A percentile compares a stretch with the other conserved stretches of the same genome.
phyloP scores from a whole-genome alignment of 2,797 vertebrate genomes.

The Danio kyathit region DNA sequence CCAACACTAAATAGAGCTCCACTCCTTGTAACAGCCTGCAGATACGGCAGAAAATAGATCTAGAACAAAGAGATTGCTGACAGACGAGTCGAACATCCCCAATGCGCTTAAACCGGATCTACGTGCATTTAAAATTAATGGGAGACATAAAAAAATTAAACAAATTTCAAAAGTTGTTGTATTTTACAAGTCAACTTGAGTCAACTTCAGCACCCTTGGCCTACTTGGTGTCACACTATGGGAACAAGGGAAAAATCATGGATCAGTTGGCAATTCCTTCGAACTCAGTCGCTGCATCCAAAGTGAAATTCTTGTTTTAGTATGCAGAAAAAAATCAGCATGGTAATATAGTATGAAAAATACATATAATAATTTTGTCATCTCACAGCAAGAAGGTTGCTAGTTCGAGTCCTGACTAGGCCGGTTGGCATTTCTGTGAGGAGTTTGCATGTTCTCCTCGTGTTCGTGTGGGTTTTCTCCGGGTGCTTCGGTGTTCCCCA shows the following conservation, averaged over 20 bases:
- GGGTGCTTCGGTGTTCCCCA: too few relatives aligned
- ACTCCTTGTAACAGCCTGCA: slow-evolving; percentile 37
- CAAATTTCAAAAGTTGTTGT: background rate
- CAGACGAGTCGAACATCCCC: slow-evolving; percentile 21
- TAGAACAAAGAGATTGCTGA: slow-evolving; percentile 27
- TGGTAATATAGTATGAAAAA: too few relatives aligned
- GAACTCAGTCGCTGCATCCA: background rate
- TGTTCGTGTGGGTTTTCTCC: too few relatives aligned
- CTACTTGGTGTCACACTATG: background rate
- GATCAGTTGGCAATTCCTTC: background rate
- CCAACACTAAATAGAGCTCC: slow-evolving; percentile 46
- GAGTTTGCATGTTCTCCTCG: too few relatives aligned
- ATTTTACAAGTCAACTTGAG: background rate
- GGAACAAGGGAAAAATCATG: background rate
- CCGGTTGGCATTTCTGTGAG: too few relatives aligned
- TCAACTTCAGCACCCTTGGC: background rate
- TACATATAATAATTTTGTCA: too few relatives aligned
- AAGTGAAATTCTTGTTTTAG: too few relatives aligned
- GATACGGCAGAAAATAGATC: slow-evolving; percentile 37
- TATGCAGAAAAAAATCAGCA: too few relatives aligned
- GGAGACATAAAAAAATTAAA: slow-evolving; percentile 4
- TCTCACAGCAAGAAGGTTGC: too few relatives aligned
- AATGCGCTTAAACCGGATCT: slow-evolving; percentile 7
- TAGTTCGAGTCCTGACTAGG: too few relatives aligned
- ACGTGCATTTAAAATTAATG: slow-evolving; percentile 15